These are phyloP conservation scores for Chrysochloris asiatica DNA, from an alignment of 2,113 vertebrate genomes.

Conservation along the genomic window DNA sequence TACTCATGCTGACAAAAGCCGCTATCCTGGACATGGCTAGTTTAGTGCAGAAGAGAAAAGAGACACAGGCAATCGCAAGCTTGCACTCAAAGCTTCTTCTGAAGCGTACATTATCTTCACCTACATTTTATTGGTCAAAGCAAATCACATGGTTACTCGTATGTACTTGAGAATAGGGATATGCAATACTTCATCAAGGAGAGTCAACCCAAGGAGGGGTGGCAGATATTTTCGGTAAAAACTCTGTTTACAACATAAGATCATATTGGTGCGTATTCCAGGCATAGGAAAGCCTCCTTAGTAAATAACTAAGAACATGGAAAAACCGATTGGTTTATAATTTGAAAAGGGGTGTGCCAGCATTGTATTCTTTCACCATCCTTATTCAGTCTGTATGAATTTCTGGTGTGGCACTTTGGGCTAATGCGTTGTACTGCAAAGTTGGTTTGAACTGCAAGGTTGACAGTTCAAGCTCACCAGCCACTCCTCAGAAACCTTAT, in stretches of 20 bases:
- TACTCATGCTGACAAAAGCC: neutral
- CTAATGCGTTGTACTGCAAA: too few species aligned
- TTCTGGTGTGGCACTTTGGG: too few species aligned
- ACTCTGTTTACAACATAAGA: neutral
- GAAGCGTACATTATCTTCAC: neutral
- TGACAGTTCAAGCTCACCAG: too few species aligned
- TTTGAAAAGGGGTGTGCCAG: too few species aligned
- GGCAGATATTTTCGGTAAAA: neutral
- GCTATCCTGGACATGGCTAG: fast-evolving
- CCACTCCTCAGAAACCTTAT: too few species aligned
- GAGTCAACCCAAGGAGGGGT: fast-evolving
- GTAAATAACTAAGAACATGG: too few species aligned
- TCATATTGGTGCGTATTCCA: neutral
- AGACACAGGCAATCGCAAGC: neutral
- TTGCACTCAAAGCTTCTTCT: neutral
- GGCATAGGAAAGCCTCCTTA: too few species aligned
- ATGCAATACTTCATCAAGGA: neutral
- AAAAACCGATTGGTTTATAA: too few species aligned
- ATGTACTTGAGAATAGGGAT: fast-evolving
- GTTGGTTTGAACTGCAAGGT: too few species aligned
- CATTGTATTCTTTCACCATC: too few species aligned
- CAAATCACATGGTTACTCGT: neutral
- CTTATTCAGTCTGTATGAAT: too few species aligned
- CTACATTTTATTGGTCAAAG: neutral
- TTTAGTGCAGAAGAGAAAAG: neutral